Evolutionary conservation across 2,888 invertebrate genomes (phyloP), one percentile per base, ranked within the genome.

Genomic region (Volucella zonaria): DNA sequence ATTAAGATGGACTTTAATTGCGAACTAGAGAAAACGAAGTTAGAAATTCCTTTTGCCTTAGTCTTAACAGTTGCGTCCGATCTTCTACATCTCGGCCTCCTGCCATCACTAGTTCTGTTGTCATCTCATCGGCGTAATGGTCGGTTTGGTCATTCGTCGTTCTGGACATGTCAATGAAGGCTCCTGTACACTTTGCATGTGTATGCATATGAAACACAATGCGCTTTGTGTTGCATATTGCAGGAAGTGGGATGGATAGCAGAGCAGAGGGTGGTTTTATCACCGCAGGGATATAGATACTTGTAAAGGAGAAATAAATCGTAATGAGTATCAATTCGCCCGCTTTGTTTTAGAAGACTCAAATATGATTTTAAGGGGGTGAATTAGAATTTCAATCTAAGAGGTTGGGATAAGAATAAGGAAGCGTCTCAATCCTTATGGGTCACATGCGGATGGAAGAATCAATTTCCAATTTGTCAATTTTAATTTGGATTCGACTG

Each of bases 1-100:
- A 86, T 86, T 82, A 86, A 86, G 86, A 86, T 78, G 86, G 77
- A 86, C 86, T 86, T 86, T 86, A 86, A 86, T 85, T 81, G 82
- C 81, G 70, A 71, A 77, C 77, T 52, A 86, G 77, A 82, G 82
- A 76, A 86, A 82, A 86, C 82, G 76, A 59, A 86, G 85, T 85
- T 85, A 86, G 82, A 62, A 78, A 86, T 82, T 86, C 82, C 82
- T 82, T 86, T 86, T 86, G 71, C 82, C 38, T 14, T 62, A 76
- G 77, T 82, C 81, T 68, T 74, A 68, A 66, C 71, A 80, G 76
- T 81, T 76, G 67, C 73, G 67, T 68, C 74, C 42, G 68, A 52
- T 61, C 49, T 51, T 8, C 40, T 56, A 14, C 56, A 45, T 52
- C 18, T 68, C 52, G 58, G 40, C n/a, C 8, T 58, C 56, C 74